phyloP scores from a whole-genome alignment of 2,113 vertebrate genomes.

The Chinchilla lanigera region DNA sequence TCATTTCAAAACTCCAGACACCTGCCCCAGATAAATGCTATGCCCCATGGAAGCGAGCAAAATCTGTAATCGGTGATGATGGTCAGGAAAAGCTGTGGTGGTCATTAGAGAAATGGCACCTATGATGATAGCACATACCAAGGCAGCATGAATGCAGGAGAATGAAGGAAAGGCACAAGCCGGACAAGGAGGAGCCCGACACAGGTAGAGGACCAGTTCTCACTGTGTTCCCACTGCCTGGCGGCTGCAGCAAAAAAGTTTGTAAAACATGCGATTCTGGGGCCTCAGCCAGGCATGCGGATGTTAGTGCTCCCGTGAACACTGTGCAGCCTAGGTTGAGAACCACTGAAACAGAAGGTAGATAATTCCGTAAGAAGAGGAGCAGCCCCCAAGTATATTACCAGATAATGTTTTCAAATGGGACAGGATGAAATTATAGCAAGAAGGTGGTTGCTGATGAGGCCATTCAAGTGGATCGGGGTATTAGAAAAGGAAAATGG shows the following conservation, averaged over 20 bases:
- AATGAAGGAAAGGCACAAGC: neutral
- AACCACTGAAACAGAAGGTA: neutral
- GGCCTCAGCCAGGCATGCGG: no score
- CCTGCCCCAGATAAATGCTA: neutral
- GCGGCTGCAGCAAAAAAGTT: neutral
- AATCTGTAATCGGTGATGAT: neutral
- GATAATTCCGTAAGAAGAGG: neutral
- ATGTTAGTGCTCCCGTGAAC: neutral
- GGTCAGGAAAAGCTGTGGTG: neutral
- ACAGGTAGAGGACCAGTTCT: rapidly evolving
- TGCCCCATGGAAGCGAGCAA: neutral
- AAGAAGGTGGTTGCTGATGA: neutral
- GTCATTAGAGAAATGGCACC: neutral
- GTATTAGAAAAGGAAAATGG: neutral
- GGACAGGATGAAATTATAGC: neutral
- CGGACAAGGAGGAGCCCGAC: rapidly evolving
- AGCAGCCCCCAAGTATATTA: neutral
- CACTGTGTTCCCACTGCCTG: neutral
- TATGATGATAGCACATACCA: rapidly evolving
- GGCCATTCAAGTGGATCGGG: rapidly evolving
- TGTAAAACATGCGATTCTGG: neutral
- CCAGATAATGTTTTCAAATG: neutral
- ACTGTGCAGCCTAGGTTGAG: neutral
- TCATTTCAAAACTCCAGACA: constrained; percentile 42
- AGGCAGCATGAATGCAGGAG: neutral